These are phyloP conservation scores for Larimichthys polyactis DNA, from an alignment of 2,113 vertebrate species.

Conservation along the genomic window DNA sequence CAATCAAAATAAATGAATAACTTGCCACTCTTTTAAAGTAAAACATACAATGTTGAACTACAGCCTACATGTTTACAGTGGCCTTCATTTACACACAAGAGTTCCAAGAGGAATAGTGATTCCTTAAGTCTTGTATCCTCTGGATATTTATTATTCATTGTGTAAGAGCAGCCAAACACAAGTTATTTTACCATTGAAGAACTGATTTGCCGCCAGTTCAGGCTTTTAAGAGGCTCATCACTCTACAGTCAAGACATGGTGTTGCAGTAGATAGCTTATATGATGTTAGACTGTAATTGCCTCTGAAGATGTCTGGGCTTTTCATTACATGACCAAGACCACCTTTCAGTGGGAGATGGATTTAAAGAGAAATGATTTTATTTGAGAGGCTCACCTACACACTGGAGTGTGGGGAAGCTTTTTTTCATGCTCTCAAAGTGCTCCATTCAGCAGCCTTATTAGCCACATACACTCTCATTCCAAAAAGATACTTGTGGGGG, in stretches of 20 bases:
- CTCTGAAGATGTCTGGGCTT: conserved; percentile 6
- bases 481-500: background rate
- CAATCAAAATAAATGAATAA: too few species aligned
- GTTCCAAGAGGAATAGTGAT: background rate
- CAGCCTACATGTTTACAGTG: background rate
- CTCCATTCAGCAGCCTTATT: conserved; percentile 25
- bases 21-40: background rate
- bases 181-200: background rate
- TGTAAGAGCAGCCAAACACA: background rate
- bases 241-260: background rate
- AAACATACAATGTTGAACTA: background rate
- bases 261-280: conserved; percentile 6
- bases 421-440: conserved; percentile 19
- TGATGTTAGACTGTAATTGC: conserved; percentile 16
- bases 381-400: conserved; percentile 6
- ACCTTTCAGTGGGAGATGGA: conserved; percentile 10
- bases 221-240: background rate
- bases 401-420: conserved; percentile 10
- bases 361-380: conserved; percentile 23
- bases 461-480: background rate
- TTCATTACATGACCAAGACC: conserved; percentile 28
- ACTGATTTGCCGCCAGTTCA: background rate
- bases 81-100: too few species aligned
- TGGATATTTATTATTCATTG: background rate
- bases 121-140: too few species aligned